A percentile compares a stretch with the other conserved stretches of the same genome.
phyloP scores from a whole-genome alignment of 2,113 vertebrate genomes.

The Xenus cinereus region DNA sequence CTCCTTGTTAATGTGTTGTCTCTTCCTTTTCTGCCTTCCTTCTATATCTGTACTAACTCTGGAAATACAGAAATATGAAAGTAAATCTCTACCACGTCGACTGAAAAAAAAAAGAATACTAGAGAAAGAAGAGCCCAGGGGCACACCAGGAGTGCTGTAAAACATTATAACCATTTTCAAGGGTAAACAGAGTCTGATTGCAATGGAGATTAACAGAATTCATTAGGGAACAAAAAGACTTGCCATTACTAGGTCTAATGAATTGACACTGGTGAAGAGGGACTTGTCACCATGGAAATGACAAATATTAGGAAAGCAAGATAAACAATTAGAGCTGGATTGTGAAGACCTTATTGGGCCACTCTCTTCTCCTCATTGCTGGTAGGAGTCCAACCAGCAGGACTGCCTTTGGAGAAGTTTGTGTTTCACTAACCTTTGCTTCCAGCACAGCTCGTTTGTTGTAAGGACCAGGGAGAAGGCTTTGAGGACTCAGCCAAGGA shows the following conservation, averaged over 20 bases:
- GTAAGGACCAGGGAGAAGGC: neutral
- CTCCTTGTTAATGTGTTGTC: neutral
- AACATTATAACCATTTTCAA: neutral
- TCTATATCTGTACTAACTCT: neutral
- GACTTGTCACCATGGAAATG: neutral
- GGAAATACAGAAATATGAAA: neutral
- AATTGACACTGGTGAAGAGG: neutral
- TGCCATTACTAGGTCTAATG: neutral
- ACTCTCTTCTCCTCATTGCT: neutral
- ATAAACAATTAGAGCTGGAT: neutral
- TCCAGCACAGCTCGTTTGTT: neutral
- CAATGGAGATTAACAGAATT: neutral
- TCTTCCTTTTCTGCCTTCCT: neutral
- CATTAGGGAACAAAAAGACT: neutral
- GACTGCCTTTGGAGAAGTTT: neutral
- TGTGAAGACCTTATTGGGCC: neutral
- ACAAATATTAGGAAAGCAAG: neutral
- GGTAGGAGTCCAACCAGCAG: neutral
- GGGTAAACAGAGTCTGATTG: neutral
- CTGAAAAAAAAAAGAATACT: neutral
- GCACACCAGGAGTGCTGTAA: neutral
- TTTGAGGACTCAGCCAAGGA: neutral
- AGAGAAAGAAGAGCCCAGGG: neutral
- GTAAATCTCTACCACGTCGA: neutral
- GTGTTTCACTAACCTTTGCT: neutral